Percentiles rank a stretch among this genome's conserved stretches.
These are phyloP conservation scores for Melanotaenia pygmaea DNA, from an alignment of 2,797 vertebrate species.

Conservation along the genomic window DNA sequence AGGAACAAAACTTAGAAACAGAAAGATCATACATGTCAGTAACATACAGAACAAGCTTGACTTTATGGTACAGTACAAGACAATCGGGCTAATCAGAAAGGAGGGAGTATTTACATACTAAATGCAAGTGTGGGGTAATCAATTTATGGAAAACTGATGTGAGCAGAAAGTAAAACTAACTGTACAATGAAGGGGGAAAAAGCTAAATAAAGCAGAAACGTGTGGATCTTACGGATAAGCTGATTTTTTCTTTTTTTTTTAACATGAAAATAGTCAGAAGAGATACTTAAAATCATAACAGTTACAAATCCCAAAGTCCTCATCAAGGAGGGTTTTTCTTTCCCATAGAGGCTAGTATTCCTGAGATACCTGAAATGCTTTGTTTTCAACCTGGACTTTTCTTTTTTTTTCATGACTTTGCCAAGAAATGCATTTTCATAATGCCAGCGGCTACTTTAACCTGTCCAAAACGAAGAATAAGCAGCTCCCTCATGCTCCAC, in stretches of 20 bases:
- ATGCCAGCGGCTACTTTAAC: neutral
- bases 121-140: neutral
- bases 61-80: neutral
- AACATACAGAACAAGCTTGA: neutral
- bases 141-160: neutral
- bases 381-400: neutral
- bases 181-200: neutral
- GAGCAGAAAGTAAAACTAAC: neutral
- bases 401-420: neutral
- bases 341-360: neutral
- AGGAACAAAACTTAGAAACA: neutral
- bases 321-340: neutral
- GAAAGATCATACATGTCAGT: neutral
- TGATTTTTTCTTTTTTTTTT: neutral
- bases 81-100: neutral
- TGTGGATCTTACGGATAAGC: neutral
- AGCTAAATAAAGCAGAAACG: neutral
- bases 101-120: no score
- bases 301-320: neutral
- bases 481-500: neutral
- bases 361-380: neutral
- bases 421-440: neutral
- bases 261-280: no score
- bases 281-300: neutral
- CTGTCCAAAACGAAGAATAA: neutral